These are phyloP conservation scores for Eledone cirrhosa DNA, from an alignment of 2,888 invertebrate genomes.

Conservation along the genomic window DNA sequence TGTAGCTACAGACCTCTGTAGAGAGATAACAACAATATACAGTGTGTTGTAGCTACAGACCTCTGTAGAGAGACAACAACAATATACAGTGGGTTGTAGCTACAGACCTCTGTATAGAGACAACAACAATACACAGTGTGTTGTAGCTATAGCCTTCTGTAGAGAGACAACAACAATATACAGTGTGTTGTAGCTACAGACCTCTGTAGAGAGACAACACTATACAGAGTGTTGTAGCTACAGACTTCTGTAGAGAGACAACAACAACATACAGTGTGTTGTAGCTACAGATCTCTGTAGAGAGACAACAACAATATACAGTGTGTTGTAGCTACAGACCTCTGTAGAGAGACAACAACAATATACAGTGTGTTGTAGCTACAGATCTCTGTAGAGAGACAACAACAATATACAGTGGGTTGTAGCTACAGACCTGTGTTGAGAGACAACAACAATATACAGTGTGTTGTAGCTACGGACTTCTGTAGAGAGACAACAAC, in stretches of 20 bases:
- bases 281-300: constrained; percentile 52
- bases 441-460: constrained; percentile 24
- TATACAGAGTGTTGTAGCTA: too few species aligned
- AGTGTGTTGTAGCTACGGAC: too few species aligned
- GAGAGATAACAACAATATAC: constrained; percentile 22
- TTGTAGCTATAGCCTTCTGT: constrained; percentile 52
- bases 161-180: constrained; percentile 30
- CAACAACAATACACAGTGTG: too few species aligned
- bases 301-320: too few species aligned
- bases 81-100: too few species aligned
- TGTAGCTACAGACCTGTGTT: constrained; percentile 51
- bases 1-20: constrained; percentile 52
- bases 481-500: constrained; percentile 40
- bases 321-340: too few species aligned
- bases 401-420: too few species aligned
- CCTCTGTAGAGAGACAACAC: constrained; percentile 42
- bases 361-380: too few species aligned
- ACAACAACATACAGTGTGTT: too few species aligned
- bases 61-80: constrained; percentile 40
- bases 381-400: constrained; percentile 46
- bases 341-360: constrained; percentile 38
- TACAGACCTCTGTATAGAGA: constrained; percentile 47
- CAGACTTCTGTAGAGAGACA: constrained; percentile 44
- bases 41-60: too few species aligned
- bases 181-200: too few species aligned